Percentiles rank a stretch among this genome's conserved stretches.
These are phyloP conservation scores for Cuniculus paca DNA, from an alignment of 2,797 vertebrate species.

Conservation along the genomic window DNA sequence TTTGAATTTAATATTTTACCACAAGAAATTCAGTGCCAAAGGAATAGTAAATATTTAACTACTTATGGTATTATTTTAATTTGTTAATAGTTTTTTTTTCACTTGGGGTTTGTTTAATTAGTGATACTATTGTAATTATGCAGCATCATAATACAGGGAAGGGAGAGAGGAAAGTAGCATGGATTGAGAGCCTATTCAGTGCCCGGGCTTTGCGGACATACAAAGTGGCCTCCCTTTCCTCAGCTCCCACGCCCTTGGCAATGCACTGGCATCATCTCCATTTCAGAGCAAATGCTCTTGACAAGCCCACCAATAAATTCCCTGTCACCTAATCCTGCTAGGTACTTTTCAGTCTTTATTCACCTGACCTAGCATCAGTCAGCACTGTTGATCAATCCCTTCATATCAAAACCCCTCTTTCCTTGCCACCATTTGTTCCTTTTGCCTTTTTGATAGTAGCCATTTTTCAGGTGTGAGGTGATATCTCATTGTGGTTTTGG, in stretches of 20 bases:
- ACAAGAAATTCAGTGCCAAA: conserved; percentile 64
- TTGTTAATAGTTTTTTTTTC: conserved; percentile 12
- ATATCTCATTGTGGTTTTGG: neutral
- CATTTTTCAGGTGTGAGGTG: neutral
- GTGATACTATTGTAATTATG: neutral
- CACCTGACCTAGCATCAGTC: neutral
- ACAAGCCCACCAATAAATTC: neutral
- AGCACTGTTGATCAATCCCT: neutral
- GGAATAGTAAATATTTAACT: conserved; percentile 80
- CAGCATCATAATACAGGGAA: neutral
- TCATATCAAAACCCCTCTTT: conserved; percentile 15
- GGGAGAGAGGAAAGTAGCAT: neutral
- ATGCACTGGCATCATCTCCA: neutral
- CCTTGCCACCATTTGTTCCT: neutral
- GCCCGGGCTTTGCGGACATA: neutral
- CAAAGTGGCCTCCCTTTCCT: neutral
- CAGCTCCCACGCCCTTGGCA: neutral
- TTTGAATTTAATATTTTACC: conserved; percentile 73
- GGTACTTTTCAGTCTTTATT: conserved; percentile 25
- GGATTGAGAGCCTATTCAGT: neutral
- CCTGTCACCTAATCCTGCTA: neutral
- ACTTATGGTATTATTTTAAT: conserved; percentile 66
- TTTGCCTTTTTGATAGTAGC: neutral
- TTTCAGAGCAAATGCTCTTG: conserved; percentile 17
- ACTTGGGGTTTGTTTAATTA: conserved; percentile 53